phyloP scores from a whole-genome alignment of 2,797 vertebrate genomes.

The Leptatherina wallacei region DNA sequence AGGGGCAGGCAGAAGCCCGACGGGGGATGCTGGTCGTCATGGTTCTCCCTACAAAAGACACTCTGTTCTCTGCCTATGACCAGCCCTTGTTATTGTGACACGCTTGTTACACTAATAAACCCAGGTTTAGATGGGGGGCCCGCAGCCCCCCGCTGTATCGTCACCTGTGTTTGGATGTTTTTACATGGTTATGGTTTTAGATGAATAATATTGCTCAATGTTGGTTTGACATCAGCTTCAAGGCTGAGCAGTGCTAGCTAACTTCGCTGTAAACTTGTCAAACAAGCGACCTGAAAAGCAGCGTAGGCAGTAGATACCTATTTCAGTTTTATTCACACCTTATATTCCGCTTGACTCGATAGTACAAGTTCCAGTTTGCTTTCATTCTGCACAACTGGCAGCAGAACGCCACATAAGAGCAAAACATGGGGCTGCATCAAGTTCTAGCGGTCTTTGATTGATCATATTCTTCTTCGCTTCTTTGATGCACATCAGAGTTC shows the following conservation, averaged over 20 bases:
- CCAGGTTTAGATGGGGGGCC: conserved; percentile 23
- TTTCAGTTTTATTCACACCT: neutral
- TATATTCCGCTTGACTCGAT: neutral
- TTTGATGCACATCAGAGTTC: no score
- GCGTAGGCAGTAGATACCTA: neutral
- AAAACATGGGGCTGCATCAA: neutral
- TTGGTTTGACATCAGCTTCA: neutral
- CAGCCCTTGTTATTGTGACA: conserved; percentile 65
- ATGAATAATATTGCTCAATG: neutral
- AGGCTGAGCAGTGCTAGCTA: neutral
- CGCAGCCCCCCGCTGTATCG: neutral
- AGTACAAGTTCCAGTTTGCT: no score
- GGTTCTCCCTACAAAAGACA: conserved; percentile 69
- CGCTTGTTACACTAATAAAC: conserved; percentile 46
- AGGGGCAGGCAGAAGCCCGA: conserved; percentile 57
- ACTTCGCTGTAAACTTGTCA: neutral
- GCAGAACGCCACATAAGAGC: neutral
- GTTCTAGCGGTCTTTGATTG: neutral
- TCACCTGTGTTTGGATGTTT: conserved; percentile 43
- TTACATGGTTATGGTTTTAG: neutral
- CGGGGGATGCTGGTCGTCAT: conserved; percentile 69
- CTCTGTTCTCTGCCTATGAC: conserved; percentile 69
- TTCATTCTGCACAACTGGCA: no score
- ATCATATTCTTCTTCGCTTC: neutral
- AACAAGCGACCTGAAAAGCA: neutral